phyloP scores from a whole-genome alignment of 2,113 vertebrate genomes.

The Centropristis striata region DNA sequence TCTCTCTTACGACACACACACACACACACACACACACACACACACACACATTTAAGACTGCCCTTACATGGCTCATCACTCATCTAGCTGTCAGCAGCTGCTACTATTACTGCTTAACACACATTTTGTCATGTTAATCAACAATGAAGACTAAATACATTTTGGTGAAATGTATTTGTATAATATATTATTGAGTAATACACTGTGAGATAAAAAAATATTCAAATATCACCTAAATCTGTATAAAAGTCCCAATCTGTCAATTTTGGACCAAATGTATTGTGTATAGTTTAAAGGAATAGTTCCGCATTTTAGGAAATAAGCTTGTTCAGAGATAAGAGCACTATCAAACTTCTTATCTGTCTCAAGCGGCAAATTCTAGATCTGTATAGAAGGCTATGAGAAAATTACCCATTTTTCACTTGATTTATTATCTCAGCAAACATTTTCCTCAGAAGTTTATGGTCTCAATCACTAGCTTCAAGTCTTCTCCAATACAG shows the following conservation, averaged over 20 bases:
- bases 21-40: slow-evolving; percentile 10
- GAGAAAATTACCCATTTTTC: too few species aligned
- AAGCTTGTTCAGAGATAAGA: background rate
- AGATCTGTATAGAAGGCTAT: too few species aligned
- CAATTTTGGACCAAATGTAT: too few species aligned
- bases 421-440: too few species aligned
- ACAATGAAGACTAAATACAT: background rate
- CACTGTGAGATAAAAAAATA: too few species aligned
- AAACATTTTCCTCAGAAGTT: too few species aligned
- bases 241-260: too few species aligned
- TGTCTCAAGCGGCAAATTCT: too few species aligned
- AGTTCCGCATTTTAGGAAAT: background rate
- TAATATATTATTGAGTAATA: background rate
- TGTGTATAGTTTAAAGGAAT: background rate
- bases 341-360: too few species aligned
- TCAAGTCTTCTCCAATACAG: too few species aligned
- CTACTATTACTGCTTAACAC: slow-evolving; percentile 8
- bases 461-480: too few species aligned
- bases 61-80: slow-evolving; percentile 60
- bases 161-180: background rate
- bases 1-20: slow-evolving; percentile 30
- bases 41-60: slow-evolving; percentile 40
- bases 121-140: slow-evolving; percentile 6
- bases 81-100: slow-evolving; percentile 52
- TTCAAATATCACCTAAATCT: too few species aligned